These are phyloP conservation scores for Neosilurus mollespiculum DNA, from an alignment of 2,797 vertebrate genomes.

Conservation along the genomic window DNA sequence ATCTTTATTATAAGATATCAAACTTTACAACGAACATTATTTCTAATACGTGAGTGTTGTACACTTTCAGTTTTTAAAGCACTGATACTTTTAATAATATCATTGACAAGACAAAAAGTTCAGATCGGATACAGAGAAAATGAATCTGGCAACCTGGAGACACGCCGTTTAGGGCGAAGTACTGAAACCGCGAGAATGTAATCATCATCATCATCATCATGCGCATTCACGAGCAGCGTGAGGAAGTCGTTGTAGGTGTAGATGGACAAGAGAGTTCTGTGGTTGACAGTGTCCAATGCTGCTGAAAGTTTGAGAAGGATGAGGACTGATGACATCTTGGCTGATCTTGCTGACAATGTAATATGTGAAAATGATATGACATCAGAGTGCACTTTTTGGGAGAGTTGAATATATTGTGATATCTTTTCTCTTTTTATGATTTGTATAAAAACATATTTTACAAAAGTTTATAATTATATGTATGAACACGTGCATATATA, in stretches of 20 bases:
- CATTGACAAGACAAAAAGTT: too few relatives aligned
- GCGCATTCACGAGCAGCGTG: too few relatives aligned
- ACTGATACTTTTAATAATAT: too few relatives aligned
- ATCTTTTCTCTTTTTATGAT: background rate
- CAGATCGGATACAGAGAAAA: background rate
- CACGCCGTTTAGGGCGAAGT: constrained; percentile 1
- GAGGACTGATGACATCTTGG: too few relatives aligned
- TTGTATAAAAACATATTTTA: background rate
- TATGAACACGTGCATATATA: too few relatives aligned
- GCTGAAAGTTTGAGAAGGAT: too few relatives aligned
- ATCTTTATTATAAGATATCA: background rate
- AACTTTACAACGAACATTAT: too few relatives aligned
- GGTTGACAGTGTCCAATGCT: too few relatives aligned
- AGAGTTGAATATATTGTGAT: background rate
- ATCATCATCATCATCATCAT: background rate
- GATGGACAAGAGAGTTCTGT: too few relatives aligned
- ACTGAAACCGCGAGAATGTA: constrained; percentile 5
- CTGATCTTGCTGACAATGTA: too few relatives aligned
- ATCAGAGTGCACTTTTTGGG: background rate
- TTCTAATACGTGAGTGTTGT: fast-evolving
- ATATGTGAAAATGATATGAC: background rate
- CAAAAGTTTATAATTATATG: too few relatives aligned
- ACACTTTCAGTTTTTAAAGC: background rate
- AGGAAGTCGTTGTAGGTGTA: too few relatives aligned
- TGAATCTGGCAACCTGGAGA: constrained; percentile 14